These are phyloP conservation scores for Cyprinus carpio DNA, from an alignment of 2,113 vertebrate genomes.

Conservation along the genomic window DNA sequence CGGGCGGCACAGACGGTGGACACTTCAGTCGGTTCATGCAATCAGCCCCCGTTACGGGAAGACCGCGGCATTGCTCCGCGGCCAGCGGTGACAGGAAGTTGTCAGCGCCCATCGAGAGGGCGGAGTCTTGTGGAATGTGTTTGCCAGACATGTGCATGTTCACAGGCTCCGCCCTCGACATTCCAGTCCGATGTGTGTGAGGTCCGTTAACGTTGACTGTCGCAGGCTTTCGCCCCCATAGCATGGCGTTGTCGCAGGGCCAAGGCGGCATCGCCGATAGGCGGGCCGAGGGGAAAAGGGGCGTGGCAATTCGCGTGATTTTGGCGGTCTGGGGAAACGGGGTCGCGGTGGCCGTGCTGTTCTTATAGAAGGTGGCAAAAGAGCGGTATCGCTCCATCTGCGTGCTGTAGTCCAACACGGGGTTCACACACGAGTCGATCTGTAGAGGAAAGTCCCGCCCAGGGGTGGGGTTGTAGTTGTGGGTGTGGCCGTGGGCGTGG, in stretches of 20 bases:
- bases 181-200: conserved; percentile 73
- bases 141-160: conserved; percentile 77
- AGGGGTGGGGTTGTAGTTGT: conserved; percentile 64
- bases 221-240: conserved; percentile 74
- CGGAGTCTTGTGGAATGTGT: conserved; percentile 80
- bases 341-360: conserved; percentile 87
- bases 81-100: conserved; percentile 76
- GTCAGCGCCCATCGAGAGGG: conserved; percentile 75
- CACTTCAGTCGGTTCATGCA: conserved; percentile 90
- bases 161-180: conserved; percentile 81
- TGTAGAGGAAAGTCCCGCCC: conserved; percentile 85
- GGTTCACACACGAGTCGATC: conserved; percentile 84
- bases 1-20: conserved; percentile 70
- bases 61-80: conserved; percentile 70
- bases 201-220: conserved; percentile 60
- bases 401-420: conserved; percentile 89
- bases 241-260: conserved; percentile 86
- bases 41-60: conserved; percentile 79
- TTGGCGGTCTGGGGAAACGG: conserved; percentile 90
- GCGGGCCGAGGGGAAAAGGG: conserved; percentile 85
- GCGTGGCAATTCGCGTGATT: conserved; percentile 83
- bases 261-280: conserved; percentile 83
- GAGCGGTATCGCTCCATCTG: conserved; percentile 94
- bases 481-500: conserved; percentile 53
- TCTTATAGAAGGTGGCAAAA: conserved; percentile 92